These are phyloP conservation scores for Acrobasis suavella DNA, from an alignment of 2,888 invertebrate species.

Conservation along the genomic window DNA sequence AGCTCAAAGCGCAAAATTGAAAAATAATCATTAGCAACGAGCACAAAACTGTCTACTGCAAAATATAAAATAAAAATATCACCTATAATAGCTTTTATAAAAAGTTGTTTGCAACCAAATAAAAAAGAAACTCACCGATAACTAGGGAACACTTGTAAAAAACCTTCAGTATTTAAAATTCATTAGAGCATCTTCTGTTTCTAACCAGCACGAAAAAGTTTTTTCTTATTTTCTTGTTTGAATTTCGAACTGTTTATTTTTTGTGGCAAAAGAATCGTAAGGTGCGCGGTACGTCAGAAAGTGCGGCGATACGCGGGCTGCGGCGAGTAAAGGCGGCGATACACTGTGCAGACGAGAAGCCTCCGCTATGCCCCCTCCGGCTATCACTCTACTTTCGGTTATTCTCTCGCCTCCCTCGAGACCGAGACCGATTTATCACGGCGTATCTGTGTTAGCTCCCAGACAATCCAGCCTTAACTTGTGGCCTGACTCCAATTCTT, in stretches of 20 bases:
- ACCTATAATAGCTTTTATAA: not conserved
- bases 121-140: constrained; percentile 49
- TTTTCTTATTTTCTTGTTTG: constrained; percentile 33
- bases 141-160: constrained; percentile 32
- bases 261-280: constrained; percentile 37
- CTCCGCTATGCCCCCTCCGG: constrained; percentile 67
- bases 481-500: constrained; percentile 43
- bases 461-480: constrained; percentile 52
- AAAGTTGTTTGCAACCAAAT: not conserved
- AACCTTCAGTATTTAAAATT: constrained; percentile 38
- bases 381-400: constrained; percentile 76
- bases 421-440: constrained; percentile 71
- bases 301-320: constrained; percentile 51
- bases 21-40: constrained; percentile 4
- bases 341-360: constrained; percentile 61
- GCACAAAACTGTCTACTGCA: not conserved
- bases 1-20: constrained; percentile 21
- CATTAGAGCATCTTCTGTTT: constrained; percentile 46
- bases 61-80: not conserved
- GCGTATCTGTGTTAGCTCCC: constrained; percentile 53
- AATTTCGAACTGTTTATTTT: constrained; percentile 36
- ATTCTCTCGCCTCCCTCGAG: constrained; percentile 69
- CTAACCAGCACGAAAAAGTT: constrained; percentile 36
- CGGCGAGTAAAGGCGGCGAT: constrained; percentile 62
- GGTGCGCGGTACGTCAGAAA: constrained; percentile 38